Evolutionary conservation across 2,113 vertebrate species (phyloP).

Genomic region (Syngnathoides biaculeatus): DNA sequence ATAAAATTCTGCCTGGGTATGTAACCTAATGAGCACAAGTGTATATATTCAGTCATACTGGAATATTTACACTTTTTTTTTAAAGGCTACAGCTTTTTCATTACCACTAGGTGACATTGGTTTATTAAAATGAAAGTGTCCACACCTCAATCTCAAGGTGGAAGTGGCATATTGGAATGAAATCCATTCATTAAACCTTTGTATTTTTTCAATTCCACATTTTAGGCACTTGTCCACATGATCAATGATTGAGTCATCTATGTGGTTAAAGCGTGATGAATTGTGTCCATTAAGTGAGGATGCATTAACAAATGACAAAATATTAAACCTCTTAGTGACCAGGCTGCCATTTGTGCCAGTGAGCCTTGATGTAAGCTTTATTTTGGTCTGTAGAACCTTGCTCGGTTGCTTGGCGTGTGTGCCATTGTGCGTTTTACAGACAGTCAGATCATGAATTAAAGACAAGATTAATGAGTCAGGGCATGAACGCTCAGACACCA

Average conservation of each 20-base stretch:
- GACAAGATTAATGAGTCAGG: constrained; percentile 75
- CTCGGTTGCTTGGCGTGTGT: not conserved
- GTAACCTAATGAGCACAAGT: too few species aligned
- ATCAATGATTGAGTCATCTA: not conserved
- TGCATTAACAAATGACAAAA: constrained; percentile 25
- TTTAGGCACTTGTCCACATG: constrained; percentile 5
- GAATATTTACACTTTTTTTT: too few species aligned
- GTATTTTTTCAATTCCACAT: not conserved
- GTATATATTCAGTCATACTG: too few species aligned
- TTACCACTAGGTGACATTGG: too few species aligned
- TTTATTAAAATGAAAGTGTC: too few species aligned
- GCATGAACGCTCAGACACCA: constrained; percentile 67
- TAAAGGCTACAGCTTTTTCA: too few species aligned
- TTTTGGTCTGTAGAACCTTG: constrained; percentile 24
- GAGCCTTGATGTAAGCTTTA: not conserved
- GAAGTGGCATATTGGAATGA: too few species aligned
- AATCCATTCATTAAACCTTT: not conserved
- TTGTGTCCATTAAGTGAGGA: constrained; percentile 22
- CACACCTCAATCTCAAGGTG: too few species aligned
- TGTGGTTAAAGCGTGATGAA: constrained; percentile 18
- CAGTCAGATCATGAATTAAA: constrained; percentile 69
- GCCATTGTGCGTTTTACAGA: constrained; percentile 32
- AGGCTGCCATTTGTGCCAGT: constrained; percentile 28
- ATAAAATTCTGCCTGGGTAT: too few species aligned
- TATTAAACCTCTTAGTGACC: constrained; percentile 26